Base-by-base conservation (phyloP, 2,888 invertebrate genomes). In the Alviniconcha strummeri region DNA sequence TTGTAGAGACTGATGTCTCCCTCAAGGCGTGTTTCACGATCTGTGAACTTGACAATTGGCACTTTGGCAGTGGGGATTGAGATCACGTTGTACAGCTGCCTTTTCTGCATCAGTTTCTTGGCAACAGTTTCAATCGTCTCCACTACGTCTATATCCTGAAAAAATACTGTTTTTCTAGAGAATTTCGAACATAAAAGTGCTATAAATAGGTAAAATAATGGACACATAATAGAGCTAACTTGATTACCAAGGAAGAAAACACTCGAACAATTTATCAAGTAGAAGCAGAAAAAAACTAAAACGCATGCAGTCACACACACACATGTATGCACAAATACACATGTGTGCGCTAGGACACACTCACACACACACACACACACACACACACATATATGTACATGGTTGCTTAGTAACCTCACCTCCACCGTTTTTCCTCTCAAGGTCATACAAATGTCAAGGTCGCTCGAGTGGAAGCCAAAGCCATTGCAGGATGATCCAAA, bases 1-100 rank as follows among this genome's bases (percentile, higher is more conserved):
- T 96, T 96, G 90, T 95, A 95, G 79, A 95, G 92, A 88, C 95
- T 95, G 82, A 95, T 95, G 90, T 96, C 96, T n/a, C 95, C 95
- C 86, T 95, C 95, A 67, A 95, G 89, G 36, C 90, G 89, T 9
- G 92, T 91, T 15, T 89, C 86, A 8, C 91, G 86, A 86, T 94
- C 94, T 83, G 86, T 91, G 90, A 95, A 95, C 91, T 95, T 95
- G 60, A 96, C 94, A 85, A 96, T 95, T 6, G 95, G 95, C 55
- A 96, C 95, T 91, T 95, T 95, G 57, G 95, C 95, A 19, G 94
- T 94, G 7, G 94, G 93, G 79, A 95, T 95, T 8, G 95, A 92
- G 80, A 94, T 86, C 64, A 95, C 93, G 78, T 94, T 92, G 83
- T 91, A 90, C 78, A 94, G 90, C 9, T 91, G 89, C 15, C 89